Evolutionary conservation across 2,888 invertebrate genomes (phyloP).

Genomic region (Polylopha cassiicola): DNA sequence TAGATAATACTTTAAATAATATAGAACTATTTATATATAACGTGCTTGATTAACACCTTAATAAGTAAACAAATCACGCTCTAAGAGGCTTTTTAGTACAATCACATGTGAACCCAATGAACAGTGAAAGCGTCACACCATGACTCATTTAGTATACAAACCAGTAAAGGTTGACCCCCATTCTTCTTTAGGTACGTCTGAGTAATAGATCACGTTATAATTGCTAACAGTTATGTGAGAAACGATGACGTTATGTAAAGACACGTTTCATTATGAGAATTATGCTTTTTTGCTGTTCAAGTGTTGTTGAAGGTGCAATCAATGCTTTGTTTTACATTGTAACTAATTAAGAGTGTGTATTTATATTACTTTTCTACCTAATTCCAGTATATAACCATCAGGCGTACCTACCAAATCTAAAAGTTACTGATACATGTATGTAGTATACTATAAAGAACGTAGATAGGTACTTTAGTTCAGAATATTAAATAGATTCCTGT

Average conservation of each 20-base stretch:
- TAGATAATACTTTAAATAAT: too few relatives aligned
- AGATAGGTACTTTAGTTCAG: too few relatives aligned
- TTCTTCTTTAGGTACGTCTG: conserved; percentile 14
- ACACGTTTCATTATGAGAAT: conserved; percentile 5
- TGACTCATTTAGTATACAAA: conserved; percentile 29
- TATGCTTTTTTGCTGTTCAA: too few relatives aligned
- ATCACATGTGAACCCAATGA: conserved; percentile 26
- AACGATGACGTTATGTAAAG: conserved; percentile 21
- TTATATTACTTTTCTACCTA: too few relatives aligned
- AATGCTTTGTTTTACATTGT: too few relatives aligned
- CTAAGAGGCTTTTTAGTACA: conserved; percentile 14
- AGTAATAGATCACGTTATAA: conserved; percentile 19
- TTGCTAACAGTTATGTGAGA: conserved; percentile 25
- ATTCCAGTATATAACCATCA: too few relatives aligned
- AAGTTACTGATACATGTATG: too few relatives aligned
- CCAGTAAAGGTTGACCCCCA: conserved; percentile 22
- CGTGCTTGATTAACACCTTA: conserved; percentile 8
- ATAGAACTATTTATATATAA: conserved; percentile 32
- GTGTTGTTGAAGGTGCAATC: too few relatives aligned
- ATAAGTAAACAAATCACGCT: conserved; percentile 5
- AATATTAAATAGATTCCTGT: too few relatives aligned
- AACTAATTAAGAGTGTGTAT: too few relatives aligned
- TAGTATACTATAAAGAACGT: too few relatives aligned
- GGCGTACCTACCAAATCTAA: too few relatives aligned
- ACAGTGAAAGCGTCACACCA: conserved; percentile 39